Evolutionary conservation across 2,113 vertebrate genomes (phyloP), one percentile per base, ranked within the genome.

Genomic region (Acanthisitta chloris): DNA sequence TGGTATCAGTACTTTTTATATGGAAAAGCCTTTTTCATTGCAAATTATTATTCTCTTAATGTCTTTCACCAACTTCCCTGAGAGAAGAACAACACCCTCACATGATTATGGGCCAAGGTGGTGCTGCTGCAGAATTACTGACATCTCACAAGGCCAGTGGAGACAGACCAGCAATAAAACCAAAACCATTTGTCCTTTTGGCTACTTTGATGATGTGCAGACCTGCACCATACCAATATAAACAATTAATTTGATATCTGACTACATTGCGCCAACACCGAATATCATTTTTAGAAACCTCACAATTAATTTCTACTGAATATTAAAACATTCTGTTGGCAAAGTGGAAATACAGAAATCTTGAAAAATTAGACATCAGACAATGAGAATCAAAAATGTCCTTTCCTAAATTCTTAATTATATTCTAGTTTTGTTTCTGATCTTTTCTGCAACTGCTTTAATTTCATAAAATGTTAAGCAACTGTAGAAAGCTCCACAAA

Each of bases 51-150:
- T 78, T 52, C 31, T 49, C 34, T 38, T 67, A 9, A 8, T 3
- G 8, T 17, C 31, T 79, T 73, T 72, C 49, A 49, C 16, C 46
- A 69, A 6, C 25, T 40, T 73, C 21, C 70, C 12, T 24, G 40
- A 67, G 46, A 29, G n/a, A 77, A 64, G 33, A 59, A 38, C 25
- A 73, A 17, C 9, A n/a, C 7, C 8, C 8, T 31, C 0, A 0
- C 8, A 18, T 6, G 25, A 25, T 25, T 17, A 10, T 1, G 0
- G 2, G 59, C 21, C 51, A 80, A 11, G 7, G 33, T 0, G 0
- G 15, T 0, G 0, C 13, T 48, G 40, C 45, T 55, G 26, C 0
- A 1, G 23, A 0, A 1, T 12, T 28, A 54, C 9, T 48, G 31
- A 6, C 6, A 3, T 21, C 33, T 36, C 42, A 61, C 26, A 42